These are phyloP conservation scores for Sepioteuthis lessoniana DNA, from an alignment of 2,888 invertebrate species.

Conservation along the genomic window DNA sequence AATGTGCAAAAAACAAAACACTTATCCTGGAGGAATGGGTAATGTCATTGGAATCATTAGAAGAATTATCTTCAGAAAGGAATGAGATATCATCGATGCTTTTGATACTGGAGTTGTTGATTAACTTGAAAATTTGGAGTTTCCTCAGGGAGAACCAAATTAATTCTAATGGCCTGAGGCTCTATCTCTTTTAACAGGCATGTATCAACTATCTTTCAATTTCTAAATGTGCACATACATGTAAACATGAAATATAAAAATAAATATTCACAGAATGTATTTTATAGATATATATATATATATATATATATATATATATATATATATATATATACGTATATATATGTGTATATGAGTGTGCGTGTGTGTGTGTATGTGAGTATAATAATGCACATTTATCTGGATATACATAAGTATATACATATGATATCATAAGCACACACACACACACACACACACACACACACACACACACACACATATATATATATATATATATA, in stretches of 20 bases:
- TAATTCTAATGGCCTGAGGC: neutral
- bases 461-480: no score
- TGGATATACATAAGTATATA: no score
- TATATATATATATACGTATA: neutral
- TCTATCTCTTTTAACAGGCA: no score
- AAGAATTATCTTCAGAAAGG: neutral
- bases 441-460: no score
- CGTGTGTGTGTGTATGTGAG: neutral
- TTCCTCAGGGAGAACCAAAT: neutral
- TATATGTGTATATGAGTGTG: no score
- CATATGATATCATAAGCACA: no score
- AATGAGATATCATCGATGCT: neutral
- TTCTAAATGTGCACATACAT: neutral
- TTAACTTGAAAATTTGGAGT: neutral
- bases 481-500: no score
- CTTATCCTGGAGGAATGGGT: conserved; percentile 9
- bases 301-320: neutral
- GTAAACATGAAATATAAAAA: no score
- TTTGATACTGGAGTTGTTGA: neutral
- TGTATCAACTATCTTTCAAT: neutral
- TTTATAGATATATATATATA: conserved; percentile 2
- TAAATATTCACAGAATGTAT: neutral
- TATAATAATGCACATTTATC: neutral
- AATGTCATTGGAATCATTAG: neutral
- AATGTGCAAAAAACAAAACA: neutral